These are phyloP conservation scores for Nomada fabriciana DNA, from an alignment of 2,888 invertebrate genomes.

Conservation along the genomic window DNA sequence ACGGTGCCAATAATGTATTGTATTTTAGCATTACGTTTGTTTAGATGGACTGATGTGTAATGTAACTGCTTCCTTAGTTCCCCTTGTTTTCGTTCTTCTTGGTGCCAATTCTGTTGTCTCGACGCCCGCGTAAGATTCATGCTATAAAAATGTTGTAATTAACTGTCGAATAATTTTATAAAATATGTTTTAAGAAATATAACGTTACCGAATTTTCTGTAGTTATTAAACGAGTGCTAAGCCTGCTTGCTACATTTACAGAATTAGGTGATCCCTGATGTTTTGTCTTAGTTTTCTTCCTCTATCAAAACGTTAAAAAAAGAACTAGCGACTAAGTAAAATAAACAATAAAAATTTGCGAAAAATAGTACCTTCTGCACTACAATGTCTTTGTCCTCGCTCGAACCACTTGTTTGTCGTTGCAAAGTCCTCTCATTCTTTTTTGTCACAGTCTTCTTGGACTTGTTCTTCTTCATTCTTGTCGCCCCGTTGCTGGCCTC, in stretches of 20 bases:
- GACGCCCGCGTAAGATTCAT: neutral
- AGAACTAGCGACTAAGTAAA: neutral
- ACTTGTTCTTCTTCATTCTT: neutral
- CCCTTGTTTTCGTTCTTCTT: neutral
- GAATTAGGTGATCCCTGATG: neutral
- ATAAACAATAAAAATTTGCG: neutral
- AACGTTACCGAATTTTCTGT: neutral
- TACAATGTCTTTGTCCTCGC: neutral
- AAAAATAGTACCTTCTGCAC: constrained; percentile 10
- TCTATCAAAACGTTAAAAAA: constrained; percentile 4
- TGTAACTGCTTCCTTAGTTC: neutral
- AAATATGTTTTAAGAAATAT: neutral
- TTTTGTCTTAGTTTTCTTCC: neutral
- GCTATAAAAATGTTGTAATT: constrained; percentile 9
- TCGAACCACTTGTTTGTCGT: neutral
- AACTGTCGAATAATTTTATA: neutral
- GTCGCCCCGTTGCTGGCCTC: neutral
- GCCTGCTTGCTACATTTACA: neutral
- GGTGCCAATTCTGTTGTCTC: neutral
- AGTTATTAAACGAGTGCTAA: neutral
- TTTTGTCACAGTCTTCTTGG: neutral
- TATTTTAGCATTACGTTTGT: constrained; percentile 29
- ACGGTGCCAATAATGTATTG: neutral
- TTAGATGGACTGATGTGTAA: neutral
- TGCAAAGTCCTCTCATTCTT: neutral